A percentile compares a stretch with the other conserved stretches of the same genome.
phyloP scores from a whole-genome alignment of 1,140 invertebrate species.

The Oryzaephilus surinamensis region DNA sequence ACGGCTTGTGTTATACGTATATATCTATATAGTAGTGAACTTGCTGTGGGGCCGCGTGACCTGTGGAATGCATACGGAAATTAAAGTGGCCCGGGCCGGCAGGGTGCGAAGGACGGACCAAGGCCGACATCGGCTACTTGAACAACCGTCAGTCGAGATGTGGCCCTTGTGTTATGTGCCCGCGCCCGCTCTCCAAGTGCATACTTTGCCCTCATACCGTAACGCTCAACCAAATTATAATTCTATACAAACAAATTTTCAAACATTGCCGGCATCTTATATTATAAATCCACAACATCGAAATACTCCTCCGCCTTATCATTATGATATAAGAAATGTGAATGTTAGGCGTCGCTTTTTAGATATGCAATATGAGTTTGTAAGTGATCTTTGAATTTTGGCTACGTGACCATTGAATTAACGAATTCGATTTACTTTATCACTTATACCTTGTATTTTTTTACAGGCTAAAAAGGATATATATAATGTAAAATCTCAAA shows the following conservation, averaged over 20 bases:
- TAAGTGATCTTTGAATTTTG: too few relatives aligned
- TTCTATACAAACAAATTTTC: constrained; percentile 17
- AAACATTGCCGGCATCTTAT: constrained; percentile 35
- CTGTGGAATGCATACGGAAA: constrained; percentile 42
- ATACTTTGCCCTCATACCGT: constrained; percentile 39
- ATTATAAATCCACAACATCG: too few relatives aligned
- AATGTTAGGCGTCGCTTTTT: too few relatives aligned
- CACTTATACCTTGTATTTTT: too few relatives aligned
- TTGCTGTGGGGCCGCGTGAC: constrained; percentile 21
- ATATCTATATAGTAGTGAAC: too few relatives aligned
- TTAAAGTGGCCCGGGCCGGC: constrained; percentile 39
- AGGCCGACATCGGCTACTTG: constrained; percentile 25
- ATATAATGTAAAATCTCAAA: constrained; percentile 89
- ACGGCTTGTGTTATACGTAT: constrained; percentile 10
- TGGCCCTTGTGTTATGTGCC: constrained; percentile 36
- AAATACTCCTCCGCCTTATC: too few relatives aligned
- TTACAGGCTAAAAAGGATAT: constrained; percentile 92
- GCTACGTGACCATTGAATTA: too few relatives aligned
- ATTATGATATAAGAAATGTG: too few relatives aligned
- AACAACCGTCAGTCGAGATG: constrained; percentile 23
- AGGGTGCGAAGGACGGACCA: constrained; percentile 39
- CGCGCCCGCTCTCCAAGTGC: constrained; percentile 40
- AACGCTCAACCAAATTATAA: background rate
- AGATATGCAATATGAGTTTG: too few relatives aligned
- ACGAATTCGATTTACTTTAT: too few relatives aligned